Evolutionary conservation across 2,113 vertebrate genomes (phyloP).

Genomic region (Xenus cinereus): DNA sequence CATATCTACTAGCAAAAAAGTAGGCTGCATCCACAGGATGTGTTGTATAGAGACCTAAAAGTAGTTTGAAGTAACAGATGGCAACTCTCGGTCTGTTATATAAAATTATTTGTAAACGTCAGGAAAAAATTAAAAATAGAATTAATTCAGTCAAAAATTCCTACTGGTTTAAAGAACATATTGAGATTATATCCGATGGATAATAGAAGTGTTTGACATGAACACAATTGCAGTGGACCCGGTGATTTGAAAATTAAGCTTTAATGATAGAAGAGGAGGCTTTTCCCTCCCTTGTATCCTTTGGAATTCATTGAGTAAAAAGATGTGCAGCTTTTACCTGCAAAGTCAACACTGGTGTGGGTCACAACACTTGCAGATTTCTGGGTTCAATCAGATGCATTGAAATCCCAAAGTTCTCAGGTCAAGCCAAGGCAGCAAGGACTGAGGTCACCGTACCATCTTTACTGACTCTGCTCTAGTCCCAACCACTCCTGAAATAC

Average conservation of each 20-base stretch:
- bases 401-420: not conserved
- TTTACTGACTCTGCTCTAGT: not conserved
- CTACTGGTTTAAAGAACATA: conserved; percentile 31
- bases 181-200: not conserved
- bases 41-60: conserved; percentile 56
- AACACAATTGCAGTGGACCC: not conserved
- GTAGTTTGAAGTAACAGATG: conserved; percentile 66
- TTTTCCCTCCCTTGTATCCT: not conserved
- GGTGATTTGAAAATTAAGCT: not conserved
- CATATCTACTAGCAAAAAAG: conserved; percentile 14
- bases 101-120: conserved; percentile 70
- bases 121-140: conserved; percentile 60
- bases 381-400: not conserved
- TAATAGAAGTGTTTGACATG: not conserved
- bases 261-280: not conserved
- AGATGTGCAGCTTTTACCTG: not conserved
- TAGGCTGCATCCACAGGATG: conserved; percentile 52
- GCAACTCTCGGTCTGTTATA: conserved; percentile 16
- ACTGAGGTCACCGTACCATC: not conserved
- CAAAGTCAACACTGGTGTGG: not conserved
- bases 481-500: not conserved
- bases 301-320: not conserved
- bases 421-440: not conserved
- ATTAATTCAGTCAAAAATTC: conserved; percentile 50
- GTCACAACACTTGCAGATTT: not conserved